Percentiles rank a stretch among this genome's conserved stretches.
These are phyloP conservation scores for Brotula barbata DNA, from an alignment of 2,797 vertebrate genomes.

Conservation along the genomic window DNA sequence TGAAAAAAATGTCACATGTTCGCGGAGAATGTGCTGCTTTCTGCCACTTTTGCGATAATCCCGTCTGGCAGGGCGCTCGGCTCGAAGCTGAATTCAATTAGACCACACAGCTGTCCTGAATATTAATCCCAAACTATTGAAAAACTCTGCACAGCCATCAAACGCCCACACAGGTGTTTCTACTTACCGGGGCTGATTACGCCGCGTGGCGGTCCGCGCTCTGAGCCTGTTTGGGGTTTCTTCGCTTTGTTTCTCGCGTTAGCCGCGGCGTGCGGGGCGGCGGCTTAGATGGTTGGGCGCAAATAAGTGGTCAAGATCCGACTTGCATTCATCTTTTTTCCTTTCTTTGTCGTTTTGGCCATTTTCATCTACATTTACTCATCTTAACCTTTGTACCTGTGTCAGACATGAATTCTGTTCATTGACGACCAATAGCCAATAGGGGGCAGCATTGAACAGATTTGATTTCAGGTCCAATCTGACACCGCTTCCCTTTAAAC, in stretches of 20 bases:
- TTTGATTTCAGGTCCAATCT: neutral
- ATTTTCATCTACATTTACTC: neutral
- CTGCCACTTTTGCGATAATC: neutral
- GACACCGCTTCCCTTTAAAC: no score
- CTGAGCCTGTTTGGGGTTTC: no score
- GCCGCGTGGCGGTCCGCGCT: no score
- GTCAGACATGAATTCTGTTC: neutral
- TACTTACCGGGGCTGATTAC: no score
- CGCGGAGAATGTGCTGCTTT: neutral
- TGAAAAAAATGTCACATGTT: neutral
- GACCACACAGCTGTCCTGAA: neutral
- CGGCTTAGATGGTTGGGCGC: neutral
- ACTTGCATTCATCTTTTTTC: neutral
- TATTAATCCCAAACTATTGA: neutral
- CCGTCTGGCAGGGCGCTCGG: neutral
- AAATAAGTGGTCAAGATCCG: neutral
- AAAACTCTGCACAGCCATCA: no score
- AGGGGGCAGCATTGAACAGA: slow-evolving; percentile 53
- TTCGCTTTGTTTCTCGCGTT: no score
- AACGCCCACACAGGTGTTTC: no score
- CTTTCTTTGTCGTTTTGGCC: neutral
- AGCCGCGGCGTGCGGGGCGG: no score
- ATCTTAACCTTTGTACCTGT: neutral
- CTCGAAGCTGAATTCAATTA: slow-evolving; percentile 3
- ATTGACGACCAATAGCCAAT: slow-evolving; percentile 27